Conservation (phyloP, 2,113 vertebrate genomes). For the Gopherus flavomarginatus region DNA sequence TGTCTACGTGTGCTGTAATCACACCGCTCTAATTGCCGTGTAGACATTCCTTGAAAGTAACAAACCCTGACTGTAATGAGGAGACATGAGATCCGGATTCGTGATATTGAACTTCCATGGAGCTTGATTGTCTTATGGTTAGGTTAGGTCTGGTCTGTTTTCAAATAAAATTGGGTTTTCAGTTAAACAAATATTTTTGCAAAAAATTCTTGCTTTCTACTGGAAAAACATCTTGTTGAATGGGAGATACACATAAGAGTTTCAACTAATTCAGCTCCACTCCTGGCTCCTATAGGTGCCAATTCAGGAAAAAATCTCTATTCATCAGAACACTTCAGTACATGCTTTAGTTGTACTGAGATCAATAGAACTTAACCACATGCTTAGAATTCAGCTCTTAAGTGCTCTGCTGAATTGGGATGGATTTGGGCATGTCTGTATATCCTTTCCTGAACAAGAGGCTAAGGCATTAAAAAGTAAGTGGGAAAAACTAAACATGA, state of each 20-base stretch:
- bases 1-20: background rate
- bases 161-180: background rate
- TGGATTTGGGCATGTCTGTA: background rate
- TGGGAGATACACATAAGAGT: background rate
- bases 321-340: background rate
- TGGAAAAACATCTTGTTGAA: background rate
- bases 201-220: background rate
- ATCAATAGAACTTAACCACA: background rate
- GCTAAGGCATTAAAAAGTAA: background rate
- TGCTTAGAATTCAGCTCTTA: background rate
- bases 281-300: background rate
- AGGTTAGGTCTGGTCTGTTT: background rate
- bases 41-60: background rate
- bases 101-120: rapidly evolving
- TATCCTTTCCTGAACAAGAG: background rate
- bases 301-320: background rate
- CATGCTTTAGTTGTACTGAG: background rate
- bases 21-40: background rate
- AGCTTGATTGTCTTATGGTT: rapidly evolving
- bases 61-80: background rate
- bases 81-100: background rate
- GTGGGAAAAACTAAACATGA: background rate
- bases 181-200: background rate
- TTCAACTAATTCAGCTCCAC: background rate
- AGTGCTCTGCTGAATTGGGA: background rate